These are phyloP conservation scores for Stenichneumon culpator DNA, from an alignment of 2,888 invertebrate species.

Conservation along the genomic window DNA sequence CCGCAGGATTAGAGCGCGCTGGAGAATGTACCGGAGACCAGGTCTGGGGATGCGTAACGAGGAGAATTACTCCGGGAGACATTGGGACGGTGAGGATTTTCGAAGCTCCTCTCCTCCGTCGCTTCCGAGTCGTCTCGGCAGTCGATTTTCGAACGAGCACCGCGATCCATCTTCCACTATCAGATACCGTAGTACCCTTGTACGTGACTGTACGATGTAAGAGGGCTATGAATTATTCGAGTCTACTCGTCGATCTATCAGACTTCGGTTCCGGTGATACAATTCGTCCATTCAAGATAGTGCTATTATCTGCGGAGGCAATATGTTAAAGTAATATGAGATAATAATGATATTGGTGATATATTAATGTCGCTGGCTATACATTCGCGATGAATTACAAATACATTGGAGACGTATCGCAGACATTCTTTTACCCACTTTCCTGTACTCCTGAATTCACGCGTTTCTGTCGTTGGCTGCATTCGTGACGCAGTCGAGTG, in stretches of 20 bases:
- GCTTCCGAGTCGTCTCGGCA: neutral
- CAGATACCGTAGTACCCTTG: too few relatives aligned
- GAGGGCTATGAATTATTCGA: too few relatives aligned
- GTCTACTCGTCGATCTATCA: too few relatives aligned
- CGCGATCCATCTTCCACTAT: neutral
- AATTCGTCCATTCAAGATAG: neutral
- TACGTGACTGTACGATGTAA: too few relatives aligned
- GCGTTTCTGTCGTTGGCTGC: too few relatives aligned
- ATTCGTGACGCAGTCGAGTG: too few relatives aligned
- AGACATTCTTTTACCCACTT: too few relatives aligned
- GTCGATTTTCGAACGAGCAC: neutral
- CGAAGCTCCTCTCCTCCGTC: neutral
- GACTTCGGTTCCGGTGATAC: neutral
- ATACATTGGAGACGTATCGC: too few relatives aligned
- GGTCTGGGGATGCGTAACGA: conserved; percentile 45
- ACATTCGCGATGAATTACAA: too few relatives aligned
- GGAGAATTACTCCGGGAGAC: conserved; percentile 47
- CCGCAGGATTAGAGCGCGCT: conserved; percentile 59
- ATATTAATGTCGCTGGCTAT: too few relatives aligned
- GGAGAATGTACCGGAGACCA: conserved; percentile 50
- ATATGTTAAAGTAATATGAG: neutral
- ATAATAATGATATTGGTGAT: too few relatives aligned
- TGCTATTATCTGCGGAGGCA: neutral
- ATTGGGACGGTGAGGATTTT: conserved; percentile 20
- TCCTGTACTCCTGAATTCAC: too few relatives aligned